These are phyloP conservation scores for Diploscapter pachys DNA, from an alignment of 1,140 invertebrate species.

Conservation along the genomic window DNA sequence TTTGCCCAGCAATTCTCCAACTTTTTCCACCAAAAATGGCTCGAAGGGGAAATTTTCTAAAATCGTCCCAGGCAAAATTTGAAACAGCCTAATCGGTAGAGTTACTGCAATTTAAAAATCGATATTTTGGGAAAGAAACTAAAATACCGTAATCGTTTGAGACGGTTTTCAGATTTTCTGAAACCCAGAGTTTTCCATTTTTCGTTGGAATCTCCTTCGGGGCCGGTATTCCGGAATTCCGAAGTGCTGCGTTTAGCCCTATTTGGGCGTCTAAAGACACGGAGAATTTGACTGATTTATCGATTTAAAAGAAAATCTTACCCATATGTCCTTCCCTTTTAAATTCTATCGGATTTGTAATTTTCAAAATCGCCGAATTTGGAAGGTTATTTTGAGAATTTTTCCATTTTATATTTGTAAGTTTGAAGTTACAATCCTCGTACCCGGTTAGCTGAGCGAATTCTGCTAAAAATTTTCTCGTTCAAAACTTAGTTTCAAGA, in stretches of 20 bases:
- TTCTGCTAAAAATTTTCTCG: conserved; percentile 5
- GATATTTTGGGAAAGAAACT: background rate
- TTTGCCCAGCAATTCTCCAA: background rate
- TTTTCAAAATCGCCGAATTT: conserved; percentile 1
- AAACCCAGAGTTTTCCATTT: background rate
- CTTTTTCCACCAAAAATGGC: background rate
- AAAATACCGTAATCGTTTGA: background rate
- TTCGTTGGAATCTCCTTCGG: conserved; percentile 3
- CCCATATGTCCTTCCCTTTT: background rate
- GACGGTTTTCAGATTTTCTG: background rate
- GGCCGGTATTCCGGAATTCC: conserved; percentile 4
- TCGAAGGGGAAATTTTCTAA: background rate
- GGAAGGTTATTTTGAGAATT: background rate
- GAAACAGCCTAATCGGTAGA: conserved; percentile 7
- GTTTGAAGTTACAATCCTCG: conserved; percentile 9
- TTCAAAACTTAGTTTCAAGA: no score
- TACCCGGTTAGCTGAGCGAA: conserved; percentile 3
- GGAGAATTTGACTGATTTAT: background rate
- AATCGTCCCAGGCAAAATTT: conserved; percentile 5
- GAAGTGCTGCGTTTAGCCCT: background rate
- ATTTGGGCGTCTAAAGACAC: conserved; percentile 8
- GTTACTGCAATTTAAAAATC: background rate
- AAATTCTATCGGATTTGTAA: conserved; percentile 1
- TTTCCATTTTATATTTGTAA: background rate
- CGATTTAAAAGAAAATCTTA: background rate